These are phyloP conservation scores for Timandra comae DNA, from an alignment of 2,888 invertebrate genomes.

Conservation along the genomic window DNA sequence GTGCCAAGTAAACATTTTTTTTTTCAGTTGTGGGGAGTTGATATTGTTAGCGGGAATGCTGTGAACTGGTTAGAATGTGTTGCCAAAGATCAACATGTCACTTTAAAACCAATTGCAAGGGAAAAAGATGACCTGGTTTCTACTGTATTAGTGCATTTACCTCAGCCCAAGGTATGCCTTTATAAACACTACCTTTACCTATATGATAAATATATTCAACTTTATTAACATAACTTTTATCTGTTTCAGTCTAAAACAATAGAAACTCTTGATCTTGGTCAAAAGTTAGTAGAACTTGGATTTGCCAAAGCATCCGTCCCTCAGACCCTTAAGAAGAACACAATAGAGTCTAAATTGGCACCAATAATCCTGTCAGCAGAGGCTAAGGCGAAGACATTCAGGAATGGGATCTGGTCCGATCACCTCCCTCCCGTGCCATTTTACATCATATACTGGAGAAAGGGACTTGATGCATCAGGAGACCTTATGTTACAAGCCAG, in stretches of 20 bases:
- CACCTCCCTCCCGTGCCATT: slow-evolving; percentile 56
- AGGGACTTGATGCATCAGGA: slow-evolving; percentile 38
- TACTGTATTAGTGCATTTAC: slow-evolving; percentile 62
- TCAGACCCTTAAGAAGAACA: slow-evolving; percentile 46
- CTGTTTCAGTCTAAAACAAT: slow-evolving; percentile 58
- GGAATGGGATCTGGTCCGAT: slow-evolving; percentile 68
- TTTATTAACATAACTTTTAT: no score
- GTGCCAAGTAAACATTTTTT: slow-evolving; percentile 22
- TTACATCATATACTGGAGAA: slow-evolving; percentile 58
- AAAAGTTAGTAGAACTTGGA: slow-evolving; percentile 66
- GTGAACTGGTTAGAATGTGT: slow-evolving; percentile 78
- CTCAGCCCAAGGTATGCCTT: slow-evolving; percentile 52
- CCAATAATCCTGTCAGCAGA: slow-evolving; percentile 57
- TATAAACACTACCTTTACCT: no score
- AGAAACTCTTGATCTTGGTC: slow-evolving; percentile 61
- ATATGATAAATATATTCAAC: no score
- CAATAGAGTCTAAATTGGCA: slow-evolving; percentile 55
- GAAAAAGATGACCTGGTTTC: slow-evolving; percentile 65
- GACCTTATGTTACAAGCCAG: slow-evolving; percentile 34
- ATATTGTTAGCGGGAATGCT: slow-evolving; percentile 69
- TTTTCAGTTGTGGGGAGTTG: slow-evolving; percentile 69
- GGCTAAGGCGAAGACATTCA: slow-evolving; percentile 48
- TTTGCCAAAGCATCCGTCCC: slow-evolving; percentile 62
- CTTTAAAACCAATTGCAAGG: slow-evolving; percentile 62
- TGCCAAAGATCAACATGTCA: slow-evolving; percentile 63